These are phyloP conservation scores for Epicampocera succincta DNA, from an alignment of 2,888 invertebrate genomes.

Conservation along the genomic window DNA sequence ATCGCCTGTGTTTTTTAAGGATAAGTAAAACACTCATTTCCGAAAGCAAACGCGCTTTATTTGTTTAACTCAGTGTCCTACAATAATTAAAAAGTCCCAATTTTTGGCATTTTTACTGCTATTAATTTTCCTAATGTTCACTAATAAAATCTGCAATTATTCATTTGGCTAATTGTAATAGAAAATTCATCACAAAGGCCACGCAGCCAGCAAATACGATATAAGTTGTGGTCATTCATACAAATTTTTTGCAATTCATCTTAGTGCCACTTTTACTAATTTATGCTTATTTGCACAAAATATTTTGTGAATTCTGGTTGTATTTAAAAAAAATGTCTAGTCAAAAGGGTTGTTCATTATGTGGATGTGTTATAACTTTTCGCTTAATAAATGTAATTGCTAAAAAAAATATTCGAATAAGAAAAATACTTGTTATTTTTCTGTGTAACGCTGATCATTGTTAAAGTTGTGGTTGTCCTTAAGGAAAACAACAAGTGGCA, in stretches of 20 bases:
- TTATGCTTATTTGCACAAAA: slow-evolving; percentile 30
- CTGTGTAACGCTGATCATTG: too few relatives aligned
- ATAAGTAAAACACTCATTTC: too few relatives aligned
- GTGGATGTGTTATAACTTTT: background rate
- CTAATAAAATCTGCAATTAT: slow-evolving; percentile 27
- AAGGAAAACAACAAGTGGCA: too few relatives aligned
- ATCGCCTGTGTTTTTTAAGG: too few relatives aligned
- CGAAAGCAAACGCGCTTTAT: too few relatives aligned
- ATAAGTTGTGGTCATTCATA: slow-evolving; percentile 42
- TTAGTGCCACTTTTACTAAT: slow-evolving; percentile 26
- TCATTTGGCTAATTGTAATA: slow-evolving; percentile 29
- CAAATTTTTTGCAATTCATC: slow-evolving; percentile 42
- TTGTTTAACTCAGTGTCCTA: too few relatives aligned
- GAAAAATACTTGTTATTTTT: too few relatives aligned
- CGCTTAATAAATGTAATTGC: too few relatives aligned
- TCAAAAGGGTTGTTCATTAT: slow-evolving; percentile 1
- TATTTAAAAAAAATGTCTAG: background rate
- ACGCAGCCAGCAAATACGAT: slow-evolving; percentile 22
- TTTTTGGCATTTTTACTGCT: background rate
- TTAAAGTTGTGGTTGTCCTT: too few relatives aligned
- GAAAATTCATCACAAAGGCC: background rate
- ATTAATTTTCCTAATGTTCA: background rate
- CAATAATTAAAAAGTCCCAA: too few relatives aligned
- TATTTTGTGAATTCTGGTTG: slow-evolving; percentile 11
- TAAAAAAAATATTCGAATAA: too few relatives aligned